Evolutionary conservation across 2,113 vertebrate species (phyloP).

Genomic region (Cranoglanis bouderius): DNA sequence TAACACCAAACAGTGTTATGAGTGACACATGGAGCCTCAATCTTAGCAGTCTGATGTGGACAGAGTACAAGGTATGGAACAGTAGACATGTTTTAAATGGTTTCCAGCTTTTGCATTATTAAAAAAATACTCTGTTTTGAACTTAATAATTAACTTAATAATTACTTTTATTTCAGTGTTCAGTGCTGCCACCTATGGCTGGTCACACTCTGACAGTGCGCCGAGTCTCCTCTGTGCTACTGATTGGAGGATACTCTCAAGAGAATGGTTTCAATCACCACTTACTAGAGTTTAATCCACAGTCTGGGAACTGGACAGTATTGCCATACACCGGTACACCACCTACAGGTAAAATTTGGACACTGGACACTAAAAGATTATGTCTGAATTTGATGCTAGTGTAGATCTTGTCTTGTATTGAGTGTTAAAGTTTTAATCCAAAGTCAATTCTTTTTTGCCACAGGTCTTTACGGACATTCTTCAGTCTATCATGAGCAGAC

Average conservation of each 20-base stretch:
- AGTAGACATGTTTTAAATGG: background rate
- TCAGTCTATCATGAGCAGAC: slow-evolving; percentile 88
- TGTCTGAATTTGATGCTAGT: background rate
- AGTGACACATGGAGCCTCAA: slow-evolving; percentile 88
- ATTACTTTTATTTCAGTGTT: slow-evolving; percentile 63
- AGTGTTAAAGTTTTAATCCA: background rate
- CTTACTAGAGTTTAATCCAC: slow-evolving; percentile 80
- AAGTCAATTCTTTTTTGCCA: background rate
- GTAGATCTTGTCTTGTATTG: background rate
- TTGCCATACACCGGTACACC: slow-evolving; percentile 84
- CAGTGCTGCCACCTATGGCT: slow-evolving; percentile 79
- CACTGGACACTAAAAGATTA: background rate
- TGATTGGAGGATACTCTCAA: slow-evolving; percentile 89
- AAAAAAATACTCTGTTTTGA: background rate
- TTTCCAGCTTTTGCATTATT: background rate
- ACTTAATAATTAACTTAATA: no score
- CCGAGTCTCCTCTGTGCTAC: slow-evolving; percentile 76
- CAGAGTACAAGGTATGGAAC: slow-evolving; percentile 77
- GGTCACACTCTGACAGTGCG: slow-evolving; percentile 86
- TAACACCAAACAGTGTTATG: slow-evolving; percentile 76
- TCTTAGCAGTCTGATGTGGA: slow-evolving; percentile 86
- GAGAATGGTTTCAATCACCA: slow-evolving; percentile 90
- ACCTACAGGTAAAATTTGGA: slow-evolving; percentile 77
- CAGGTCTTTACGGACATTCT: slow-evolving; percentile 88
- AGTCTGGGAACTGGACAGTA: slow-evolving; percentile 80